phyloP scores from a whole-genome alignment of 2,797 vertebrate genomes.

The Chelon auratus region DNA sequence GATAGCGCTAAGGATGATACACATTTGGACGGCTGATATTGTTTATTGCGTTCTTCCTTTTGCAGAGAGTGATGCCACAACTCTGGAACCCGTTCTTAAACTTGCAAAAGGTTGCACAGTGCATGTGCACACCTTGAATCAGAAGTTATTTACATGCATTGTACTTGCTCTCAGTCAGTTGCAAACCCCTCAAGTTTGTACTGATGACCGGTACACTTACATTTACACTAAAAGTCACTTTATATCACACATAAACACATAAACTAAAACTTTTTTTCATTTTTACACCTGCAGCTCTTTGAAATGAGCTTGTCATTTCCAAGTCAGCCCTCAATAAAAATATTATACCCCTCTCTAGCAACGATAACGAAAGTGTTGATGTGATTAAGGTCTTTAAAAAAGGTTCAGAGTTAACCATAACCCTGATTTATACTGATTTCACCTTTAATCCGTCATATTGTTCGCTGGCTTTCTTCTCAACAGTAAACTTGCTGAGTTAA shows the following conservation, averaged over 20 bases:
- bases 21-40: slow-evolving; percentile 28
- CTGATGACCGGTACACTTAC: not conserved
- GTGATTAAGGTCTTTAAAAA: not conserved
- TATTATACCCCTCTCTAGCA: not conserved
- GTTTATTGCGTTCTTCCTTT: slow-evolving; percentile 30
- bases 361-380: slow-evolving; percentile 4
- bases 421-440: not conserved
- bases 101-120: slow-evolving; percentile 9
- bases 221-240: not conserved
- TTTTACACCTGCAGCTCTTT: not conserved
- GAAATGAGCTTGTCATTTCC: not conserved
- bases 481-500: slow-evolving; percentile 23
- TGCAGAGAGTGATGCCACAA: slow-evolving; percentile 34
- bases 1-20: slow-evolving; percentile 33
- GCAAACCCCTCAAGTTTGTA: not conserved
- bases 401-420: too few relatives aligned
- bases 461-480: slow-evolving; percentile 5
- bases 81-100: slow-evolving; percentile 18
- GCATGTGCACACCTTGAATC: slow-evolving; percentile 16
- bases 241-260: not conserved
- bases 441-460: not conserved
- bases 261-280: not conserved
- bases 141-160: not conserved
- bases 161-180: not conserved
- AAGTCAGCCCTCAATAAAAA: not conserved